Evolutionary conservation across 2,888 invertebrate species (phyloP).

Genomic region (Diplazon laetatorius): DNA sequence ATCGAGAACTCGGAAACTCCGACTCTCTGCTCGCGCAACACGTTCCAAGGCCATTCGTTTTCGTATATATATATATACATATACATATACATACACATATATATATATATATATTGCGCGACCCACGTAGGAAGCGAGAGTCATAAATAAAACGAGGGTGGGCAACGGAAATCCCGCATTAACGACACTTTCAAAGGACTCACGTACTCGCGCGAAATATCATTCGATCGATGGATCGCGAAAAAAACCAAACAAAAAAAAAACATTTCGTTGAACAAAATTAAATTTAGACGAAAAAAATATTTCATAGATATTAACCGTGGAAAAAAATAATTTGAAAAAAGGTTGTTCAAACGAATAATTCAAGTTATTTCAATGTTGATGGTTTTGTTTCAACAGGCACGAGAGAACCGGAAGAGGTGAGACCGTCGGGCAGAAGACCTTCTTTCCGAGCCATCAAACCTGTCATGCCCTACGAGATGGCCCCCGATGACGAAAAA

Average conservation of each 20-base stretch:
- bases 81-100: too few relatives aligned
- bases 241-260: neutral
- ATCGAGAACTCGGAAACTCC: slow-evolving; percentile 54
- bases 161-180: neutral
- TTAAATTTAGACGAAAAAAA: neutral
- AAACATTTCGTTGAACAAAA: too few relatives aligned
- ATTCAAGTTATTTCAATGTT: too few relatives aligned
- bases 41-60: neutral
- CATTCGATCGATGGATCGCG: neutral
- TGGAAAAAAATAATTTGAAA: too few relatives aligned
- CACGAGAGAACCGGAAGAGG: slow-evolving; percentile 74
- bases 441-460: slow-evolving; percentile 81
- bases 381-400: too few relatives aligned
- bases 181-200: neutral
- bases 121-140: neutral
- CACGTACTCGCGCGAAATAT: neutral
- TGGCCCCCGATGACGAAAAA: slow-evolving; percentile 77
- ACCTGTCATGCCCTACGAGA: slow-evolving; percentile 78
- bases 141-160: slow-evolving; percentile 16
- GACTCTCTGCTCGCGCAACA: neutral
- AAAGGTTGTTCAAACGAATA: too few relatives aligned
- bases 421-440: slow-evolving; percentile 76
- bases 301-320: neutral
- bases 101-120: too few relatives aligned
- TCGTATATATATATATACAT: too few relatives aligned